Percentiles rank a stretch among this genome's conserved stretches.
phyloP scores from a whole-genome alignment of 2,888 invertebrate genomes.

The Tipula lateralis region DNA sequence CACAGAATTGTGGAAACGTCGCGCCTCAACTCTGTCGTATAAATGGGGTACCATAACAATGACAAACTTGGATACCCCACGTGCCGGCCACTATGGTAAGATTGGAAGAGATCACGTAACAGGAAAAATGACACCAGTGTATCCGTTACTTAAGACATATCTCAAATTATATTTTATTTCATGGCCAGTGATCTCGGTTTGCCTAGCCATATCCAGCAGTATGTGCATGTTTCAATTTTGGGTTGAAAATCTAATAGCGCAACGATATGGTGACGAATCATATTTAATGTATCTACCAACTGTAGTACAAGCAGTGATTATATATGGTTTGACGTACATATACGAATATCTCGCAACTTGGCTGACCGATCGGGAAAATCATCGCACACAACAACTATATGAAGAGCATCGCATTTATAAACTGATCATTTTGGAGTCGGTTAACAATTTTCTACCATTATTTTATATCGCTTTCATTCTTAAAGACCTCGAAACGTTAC shows the following conservation, averaged over 20 bases:
- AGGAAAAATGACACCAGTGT: conserved; percentile 61
- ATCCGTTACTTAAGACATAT: conserved; percentile 62
- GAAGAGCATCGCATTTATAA: conserved; percentile 70
- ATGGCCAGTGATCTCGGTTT: conserved; percentile 61
- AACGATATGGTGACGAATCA: conserved; percentile 49
- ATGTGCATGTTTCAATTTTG: conserved; percentile 68
- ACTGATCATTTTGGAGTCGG: conserved; percentile 70
- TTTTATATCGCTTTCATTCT: conserved; percentile 73
- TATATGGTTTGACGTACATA: conserved; percentile 62
- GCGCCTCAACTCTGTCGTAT: conserved; percentile 64
- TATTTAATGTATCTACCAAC: conserved; percentile 58
- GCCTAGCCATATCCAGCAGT: conserved; percentile 60
- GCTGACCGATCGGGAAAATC: conserved; percentile 72
- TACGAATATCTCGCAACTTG: conserved; percentile 64
- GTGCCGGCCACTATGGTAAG: conserved; percentile 62
- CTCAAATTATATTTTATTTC: conserved; percentile 67
- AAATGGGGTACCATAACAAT: conserved; percentile 72
- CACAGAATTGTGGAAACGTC: conserved; percentile 63
- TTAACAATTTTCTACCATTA: conserved; percentile 71
- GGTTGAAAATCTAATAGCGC: conserved; percentile 57
- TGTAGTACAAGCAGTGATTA: conserved; percentile 62
- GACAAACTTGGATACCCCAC: conserved; percentile 62
- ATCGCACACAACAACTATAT: conserved; percentile 70
- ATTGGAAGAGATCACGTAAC: conserved; percentile 63
- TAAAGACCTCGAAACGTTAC: conserved; percentile 63